These are phyloP conservation scores for Julus scanicus DNA, from an alignment of 2,888 invertebrate species.

Conservation along the genomic window DNA sequence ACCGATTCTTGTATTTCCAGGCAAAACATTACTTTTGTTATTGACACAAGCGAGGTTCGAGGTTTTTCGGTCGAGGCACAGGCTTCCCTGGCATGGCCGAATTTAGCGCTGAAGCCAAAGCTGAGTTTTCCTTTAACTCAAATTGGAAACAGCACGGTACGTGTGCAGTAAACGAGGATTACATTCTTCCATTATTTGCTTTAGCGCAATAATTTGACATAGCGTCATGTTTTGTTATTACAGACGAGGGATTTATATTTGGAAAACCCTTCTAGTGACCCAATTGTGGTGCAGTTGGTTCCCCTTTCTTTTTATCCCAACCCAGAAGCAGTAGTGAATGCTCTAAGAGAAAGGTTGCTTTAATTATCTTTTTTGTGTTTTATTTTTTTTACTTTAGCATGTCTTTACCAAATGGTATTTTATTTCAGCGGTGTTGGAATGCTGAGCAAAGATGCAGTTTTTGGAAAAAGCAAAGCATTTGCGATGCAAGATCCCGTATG, in stretches of 20 bases:
- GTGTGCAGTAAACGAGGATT: background rate
- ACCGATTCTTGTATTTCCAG: constrained; percentile 66
- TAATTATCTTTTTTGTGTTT: background rate
- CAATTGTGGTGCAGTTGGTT: constrained; percentile 79
- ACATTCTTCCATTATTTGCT: background rate
- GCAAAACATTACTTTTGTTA: constrained; percentile 77
- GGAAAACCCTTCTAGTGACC: constrained; percentile 77
- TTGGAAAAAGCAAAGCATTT: constrained; percentile 27
- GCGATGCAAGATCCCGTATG: constrained; percentile 28
- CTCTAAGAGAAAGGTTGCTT: constrained; percentile 62
- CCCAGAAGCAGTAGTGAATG: constrained; percentile 69
- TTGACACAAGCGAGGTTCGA: constrained; percentile 79
- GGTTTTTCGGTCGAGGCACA: constrained; percentile 76
- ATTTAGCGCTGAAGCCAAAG: constrained; percentile 67
- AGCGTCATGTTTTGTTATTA: background rate
- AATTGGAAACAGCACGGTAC: constrained; percentile 75
- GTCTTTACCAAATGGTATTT: background rate
- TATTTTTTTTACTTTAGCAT: background rate
- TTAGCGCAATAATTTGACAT: background rate
- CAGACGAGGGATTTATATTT: constrained; percentile 74
- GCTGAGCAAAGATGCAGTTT: background rate
- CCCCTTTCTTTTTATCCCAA: constrained; percentile 78
- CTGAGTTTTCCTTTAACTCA: constrained; percentile 79
- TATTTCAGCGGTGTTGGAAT: constrained; percentile 28
- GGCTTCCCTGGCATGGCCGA: constrained; percentile 78